Evolutionary conservation across 2,888 invertebrate species (phyloP).

Genomic region (Candidula unifasciata): DNA sequence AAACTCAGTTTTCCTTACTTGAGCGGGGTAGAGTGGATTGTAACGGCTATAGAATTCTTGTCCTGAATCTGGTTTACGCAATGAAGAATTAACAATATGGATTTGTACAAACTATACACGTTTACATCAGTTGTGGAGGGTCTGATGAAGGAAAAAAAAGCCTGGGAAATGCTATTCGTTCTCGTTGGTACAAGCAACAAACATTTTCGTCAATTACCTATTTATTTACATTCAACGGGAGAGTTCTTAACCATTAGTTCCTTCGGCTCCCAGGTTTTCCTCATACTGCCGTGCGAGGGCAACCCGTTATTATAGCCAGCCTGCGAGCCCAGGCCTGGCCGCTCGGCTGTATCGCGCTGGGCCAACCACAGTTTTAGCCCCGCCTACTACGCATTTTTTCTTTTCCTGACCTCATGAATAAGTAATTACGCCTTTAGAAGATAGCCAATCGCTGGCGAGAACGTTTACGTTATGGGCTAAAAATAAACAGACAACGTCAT

Average conservation of each 20-base stretch:
- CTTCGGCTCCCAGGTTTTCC: not conserved
- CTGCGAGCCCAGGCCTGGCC: not conserved
- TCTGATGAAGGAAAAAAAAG: not conserved
- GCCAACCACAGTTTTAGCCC: slow-evolving; percentile 42
- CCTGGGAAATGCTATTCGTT: not conserved
- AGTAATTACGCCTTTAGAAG: slow-evolving; percentile 46
- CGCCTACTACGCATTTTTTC: slow-evolving; percentile 52
- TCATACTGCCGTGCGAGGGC: too few relatives aligned
- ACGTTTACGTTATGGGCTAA: slow-evolving; percentile 53
- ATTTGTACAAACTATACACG: slow-evolving; percentile 13
- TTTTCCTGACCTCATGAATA: slow-evolving; percentile 46
- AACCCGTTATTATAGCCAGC: not conserved
- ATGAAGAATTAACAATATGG: not conserved
- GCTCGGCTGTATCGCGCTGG: not conserved
- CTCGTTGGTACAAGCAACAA: not conserved
- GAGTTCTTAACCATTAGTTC: too few relatives aligned
- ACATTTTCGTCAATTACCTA: not conserved
- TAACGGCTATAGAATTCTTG: too few relatives aligned
- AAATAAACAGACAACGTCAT: slow-evolving; percentile 52
- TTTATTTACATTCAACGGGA: too few relatives aligned
- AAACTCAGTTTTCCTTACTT: too few relatives aligned
- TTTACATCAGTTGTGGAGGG: not conserved
- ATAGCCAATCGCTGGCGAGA: slow-evolving; percentile 50
- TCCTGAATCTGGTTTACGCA: too few relatives aligned
- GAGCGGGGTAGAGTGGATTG: too few relatives aligned